Evolutionary conservation across 2,113 vertebrate genomes (phyloP), one percentile per base, ranked within the genome.

Genomic region (Mormyrus lacerda): DNA sequence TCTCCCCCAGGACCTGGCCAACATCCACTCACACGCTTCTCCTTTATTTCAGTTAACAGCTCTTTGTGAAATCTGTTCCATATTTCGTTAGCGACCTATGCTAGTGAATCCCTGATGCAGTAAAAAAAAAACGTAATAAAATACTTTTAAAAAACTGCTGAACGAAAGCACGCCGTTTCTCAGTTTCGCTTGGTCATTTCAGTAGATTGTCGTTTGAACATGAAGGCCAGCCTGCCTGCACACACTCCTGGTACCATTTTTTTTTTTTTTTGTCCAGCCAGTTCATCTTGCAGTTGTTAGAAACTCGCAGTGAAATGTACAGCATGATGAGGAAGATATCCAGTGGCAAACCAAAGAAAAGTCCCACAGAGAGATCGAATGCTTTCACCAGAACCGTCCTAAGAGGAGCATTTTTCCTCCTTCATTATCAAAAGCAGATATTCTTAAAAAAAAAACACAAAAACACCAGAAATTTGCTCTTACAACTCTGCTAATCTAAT

Each of bases 121-220:
- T 95, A 95, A 91, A 95, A 95, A 92, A 89, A 90, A 89, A 89
- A 51, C 24, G 27, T 42, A 87, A 90, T 58, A 51, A 91, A 79
- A 79, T 79, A 79, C 17, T 79, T 79, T 79, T 79, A 91, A 90
- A 91, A 87, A 93, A 92, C 19, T 45, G 55, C 51, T 87, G 51
- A 87, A 61, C 55, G 53, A 87, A 87, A 87, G 50, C 92, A 93
- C 92, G 92, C 90, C 21, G 27, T 53, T 84, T 92, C 93, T 95
- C 95, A 92, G 90, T 95, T 93, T 94, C 91, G 89, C 94, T 95
- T 94, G 94, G 95, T 95, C 94, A 95, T 94, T 95, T 93, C 94
- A 95, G 94, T 95, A 95, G 96, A 96, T 96, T 96, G 96, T 96
- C 95, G 93, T 94, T 94, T 94, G 91, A 96, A 96, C 94, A 93